A percentile compares a stretch with the other conserved stretches of the same genome.
phyloP scores from a whole-genome alignment of 2,797 vertebrate species.

The Octomys mimax region DNA sequence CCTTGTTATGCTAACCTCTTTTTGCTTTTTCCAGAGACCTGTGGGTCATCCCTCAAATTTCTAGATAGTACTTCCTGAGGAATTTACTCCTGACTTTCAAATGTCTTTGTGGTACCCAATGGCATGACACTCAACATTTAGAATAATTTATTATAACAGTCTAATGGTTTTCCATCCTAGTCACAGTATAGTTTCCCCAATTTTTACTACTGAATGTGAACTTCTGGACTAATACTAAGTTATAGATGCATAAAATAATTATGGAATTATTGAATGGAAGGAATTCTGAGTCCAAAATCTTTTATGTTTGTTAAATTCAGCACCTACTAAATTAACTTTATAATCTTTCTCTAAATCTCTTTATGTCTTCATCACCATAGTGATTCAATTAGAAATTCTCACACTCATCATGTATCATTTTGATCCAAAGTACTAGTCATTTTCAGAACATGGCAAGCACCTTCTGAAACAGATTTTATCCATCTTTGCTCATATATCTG shows the following conservation, averaged over 20 bases:
- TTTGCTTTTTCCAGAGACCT: neutral
- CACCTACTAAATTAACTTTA: neutral
- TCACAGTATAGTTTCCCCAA: neutral
- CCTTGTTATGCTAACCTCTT: neutral
- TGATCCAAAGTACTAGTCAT: neutral
- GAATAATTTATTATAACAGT: neutral
- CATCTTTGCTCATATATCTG: neutral
- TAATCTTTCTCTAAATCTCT: neutral
- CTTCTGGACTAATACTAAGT: neutral
- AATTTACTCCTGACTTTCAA: neutral
- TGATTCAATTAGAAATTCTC: neutral
- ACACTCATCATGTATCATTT: too few relatives aligned
- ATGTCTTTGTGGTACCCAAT: neutral
- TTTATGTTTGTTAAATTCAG: neutral
- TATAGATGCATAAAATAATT: neutral
- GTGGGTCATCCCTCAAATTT: neutral
- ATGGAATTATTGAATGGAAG: neutral
- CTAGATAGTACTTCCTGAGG: conserved; percentile 2
- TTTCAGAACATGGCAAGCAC: neutral
- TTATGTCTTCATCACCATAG: neutral
- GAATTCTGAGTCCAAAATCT: neutral
- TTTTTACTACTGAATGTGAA: neutral
- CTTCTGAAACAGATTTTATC: neutral
- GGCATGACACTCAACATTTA: neutral
- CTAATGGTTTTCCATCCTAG: neutral